A percentile compares a stretch with the other conserved stretches of the same genome.
Evolutionary conservation across 2,888 invertebrate species (phyloP).

Genomic region (Volucella zonaria): DNA sequence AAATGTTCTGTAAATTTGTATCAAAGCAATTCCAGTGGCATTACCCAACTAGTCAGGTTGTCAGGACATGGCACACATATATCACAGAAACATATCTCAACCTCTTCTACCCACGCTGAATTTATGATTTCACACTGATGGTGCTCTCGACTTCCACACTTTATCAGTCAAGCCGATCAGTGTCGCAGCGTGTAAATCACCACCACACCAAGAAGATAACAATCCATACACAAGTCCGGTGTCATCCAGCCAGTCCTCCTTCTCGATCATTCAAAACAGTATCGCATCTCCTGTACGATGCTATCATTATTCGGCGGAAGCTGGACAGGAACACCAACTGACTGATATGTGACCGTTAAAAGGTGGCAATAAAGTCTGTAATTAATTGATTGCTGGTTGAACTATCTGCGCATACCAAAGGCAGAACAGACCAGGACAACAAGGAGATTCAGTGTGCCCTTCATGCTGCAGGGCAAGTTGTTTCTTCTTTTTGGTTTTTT

Average conservation of each 20-base stretch:
- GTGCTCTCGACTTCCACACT: conserved; percentile 53
- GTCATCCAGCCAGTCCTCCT: conserved; percentile 34
- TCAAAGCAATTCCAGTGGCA: conserved; percentile 49
- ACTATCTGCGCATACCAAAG: conserved; percentile 70
- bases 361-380: conserved; percentile 72
- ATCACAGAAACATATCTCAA: conserved; percentile 19
- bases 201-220: conserved; percentile 44
- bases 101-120: conserved; percentile 60
- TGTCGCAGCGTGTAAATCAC: conserved; percentile 71
- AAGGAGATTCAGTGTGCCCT: conserved; percentile 35
- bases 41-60: conserved; percentile 6
- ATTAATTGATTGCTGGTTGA: conserved; percentile 71
- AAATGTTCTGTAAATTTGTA: conserved; percentile 35
- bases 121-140: conserved; percentile 70
- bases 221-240: conserved; percentile 4
- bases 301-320: conserved; percentile 68
- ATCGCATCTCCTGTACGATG: conserved; percentile 60
- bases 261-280: conserved; percentile 56
- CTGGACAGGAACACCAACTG: conserved; percentile 53
- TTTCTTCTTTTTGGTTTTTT: conserved; percentile 41
- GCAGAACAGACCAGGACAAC: conserved; percentile 14
- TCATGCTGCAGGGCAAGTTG: conserved; percentile 47
- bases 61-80: conserved; percentile 47
- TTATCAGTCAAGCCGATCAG: conserved; percentile 67
- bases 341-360: conserved; percentile 70